Evolutionary conservation across 2,113 vertebrate species (phyloP), one percentile per base, ranked within the genome.

Genomic region (Mesitornis unicolor): DNA sequence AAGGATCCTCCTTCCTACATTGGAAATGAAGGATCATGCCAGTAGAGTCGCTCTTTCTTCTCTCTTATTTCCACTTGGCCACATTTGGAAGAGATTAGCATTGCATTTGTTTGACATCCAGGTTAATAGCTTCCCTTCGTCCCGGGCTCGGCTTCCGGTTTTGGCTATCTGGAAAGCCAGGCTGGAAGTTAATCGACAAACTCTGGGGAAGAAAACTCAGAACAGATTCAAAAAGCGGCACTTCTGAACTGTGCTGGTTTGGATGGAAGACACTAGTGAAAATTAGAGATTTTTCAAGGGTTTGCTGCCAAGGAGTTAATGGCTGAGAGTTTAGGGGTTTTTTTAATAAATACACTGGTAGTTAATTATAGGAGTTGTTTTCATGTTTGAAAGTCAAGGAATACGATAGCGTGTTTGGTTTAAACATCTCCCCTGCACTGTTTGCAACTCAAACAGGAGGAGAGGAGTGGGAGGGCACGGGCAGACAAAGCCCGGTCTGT

Each of bases 51-150:
- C 54, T 92, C 16, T 11, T 69, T 79, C 79, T 70, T 70, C 82
- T 92, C n/a, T n/a, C n/a, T 81, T 87, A 90, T 94, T 92, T 96
- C 29, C 56, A 5, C 74, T 42, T 10, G 91, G 82, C 71, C 95
- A 21, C 89, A 84, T 97, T 95, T 95, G 94, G 94, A 95, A 95
- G 95, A 95, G 95, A 93, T 97, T 77, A 96, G 83, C 7, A 3
- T 45, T 75, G 96, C 82, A 40, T 95, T 94, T 94, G 89, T 93
- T 91, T 93, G 93, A 95, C 90, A 89, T 74, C 15, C 93, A 93
- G 94, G 91, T 96, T 95, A 95, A 94, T 47, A 54, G 92, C 79
- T 96, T 93, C 90, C 92, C 88, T 92, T 84, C 76, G 53, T 82
- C 88, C 95, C 95, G 78, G 88, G 1, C 38, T 79, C 88, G 11